phyloP scores from a whole-genome alignment of 1,140 invertebrate species.

The Bombus confusus region DNA sequence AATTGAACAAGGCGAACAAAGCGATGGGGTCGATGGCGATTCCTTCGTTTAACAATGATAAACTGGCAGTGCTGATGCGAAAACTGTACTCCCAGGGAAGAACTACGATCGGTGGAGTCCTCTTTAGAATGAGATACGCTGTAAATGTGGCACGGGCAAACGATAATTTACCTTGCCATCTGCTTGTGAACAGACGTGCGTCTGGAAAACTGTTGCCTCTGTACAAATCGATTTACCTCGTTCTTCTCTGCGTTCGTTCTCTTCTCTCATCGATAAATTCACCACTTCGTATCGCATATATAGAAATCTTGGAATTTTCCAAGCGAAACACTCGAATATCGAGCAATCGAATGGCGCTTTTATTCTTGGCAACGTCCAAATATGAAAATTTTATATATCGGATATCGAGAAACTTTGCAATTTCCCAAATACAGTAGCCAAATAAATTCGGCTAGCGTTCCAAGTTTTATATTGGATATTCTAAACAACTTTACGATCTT shows the following conservation, averaged over 20 bases:
- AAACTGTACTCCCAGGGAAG: conserved; percentile 46
- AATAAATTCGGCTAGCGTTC: too few species aligned
- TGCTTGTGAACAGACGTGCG: not conserved
- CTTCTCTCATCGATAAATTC: not conserved
- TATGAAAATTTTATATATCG: not conserved
- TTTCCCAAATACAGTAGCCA: not conserved
- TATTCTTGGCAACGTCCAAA: not conserved
- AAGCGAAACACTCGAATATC: not conserved
- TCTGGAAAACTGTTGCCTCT: not conserved
- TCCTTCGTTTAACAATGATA: conserved; percentile 29
- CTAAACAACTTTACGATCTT: too few species aligned
- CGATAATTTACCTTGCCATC: not conserved
- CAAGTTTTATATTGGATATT: too few species aligned
- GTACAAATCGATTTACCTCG: conserved; percentile 2
- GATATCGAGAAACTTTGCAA: not conserved
- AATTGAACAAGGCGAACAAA: conserved; percentile 22
- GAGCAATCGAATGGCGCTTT: not conserved
- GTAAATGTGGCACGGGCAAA: conserved; percentile 45
- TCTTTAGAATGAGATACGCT: conserved; percentile 50
- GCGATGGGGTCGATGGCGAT: not conserved
- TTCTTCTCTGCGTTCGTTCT: not conserved
- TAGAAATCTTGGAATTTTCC: too few species aligned
- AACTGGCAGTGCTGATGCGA: conserved; percentile 57
- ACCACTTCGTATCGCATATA: too few species aligned
- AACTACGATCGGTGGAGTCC: conserved; percentile 45